Conservation (phyloP, 2,888 invertebrate species). For the Pimpla rufipes region DNA sequence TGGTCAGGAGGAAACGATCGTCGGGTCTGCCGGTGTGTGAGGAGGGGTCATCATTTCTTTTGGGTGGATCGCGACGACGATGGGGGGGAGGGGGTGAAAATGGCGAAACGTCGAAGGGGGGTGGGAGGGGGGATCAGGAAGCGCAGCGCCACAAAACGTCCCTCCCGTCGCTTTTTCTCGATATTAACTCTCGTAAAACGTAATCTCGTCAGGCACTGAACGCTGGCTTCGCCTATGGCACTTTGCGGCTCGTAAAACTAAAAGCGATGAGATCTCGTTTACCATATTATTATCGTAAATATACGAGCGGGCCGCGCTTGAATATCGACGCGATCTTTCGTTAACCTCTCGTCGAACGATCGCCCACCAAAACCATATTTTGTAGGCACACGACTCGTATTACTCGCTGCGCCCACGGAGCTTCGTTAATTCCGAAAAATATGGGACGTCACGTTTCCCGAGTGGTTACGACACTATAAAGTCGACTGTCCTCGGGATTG, state of each 20-base stretch:
- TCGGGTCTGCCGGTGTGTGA: constrained; percentile 31
- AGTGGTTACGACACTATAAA: not conserved
- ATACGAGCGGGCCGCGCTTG: constrained; percentile 73
- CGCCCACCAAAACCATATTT: too few relatives aligned
- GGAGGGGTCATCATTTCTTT: constrained; percentile 59
- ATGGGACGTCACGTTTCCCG: not conserved
- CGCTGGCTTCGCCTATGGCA: constrained; percentile 54
- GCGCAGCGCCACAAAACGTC: constrained; percentile 23
- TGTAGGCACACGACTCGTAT: too few relatives aligned
- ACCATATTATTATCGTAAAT: constrained; percentile 78
- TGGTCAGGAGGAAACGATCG: constrained; percentile 63
- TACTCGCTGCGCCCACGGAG: not conserved
- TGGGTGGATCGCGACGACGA: not conserved
- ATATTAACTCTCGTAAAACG: constrained; percentile 73
- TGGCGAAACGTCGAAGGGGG: not conserved
- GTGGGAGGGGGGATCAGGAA: constrained; percentile 5
- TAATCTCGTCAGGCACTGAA: constrained; percentile 75
- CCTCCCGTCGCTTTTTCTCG: constrained; percentile 23
- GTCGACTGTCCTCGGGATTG: too few relatives aligned
- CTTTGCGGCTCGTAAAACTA: constrained; percentile 79
- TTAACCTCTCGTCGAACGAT: constrained; percentile 54
- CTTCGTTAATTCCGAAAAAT: not conserved
- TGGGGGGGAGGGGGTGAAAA: not conserved
- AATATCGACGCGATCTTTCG: constrained; percentile 79
- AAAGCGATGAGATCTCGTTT: constrained; percentile 78